A percentile compares a stretch with the other conserved stretches of the same genome.
Evolutionary conservation across 2,888 invertebrate species (phyloP).

Genomic region (Boloria selene): DNA sequence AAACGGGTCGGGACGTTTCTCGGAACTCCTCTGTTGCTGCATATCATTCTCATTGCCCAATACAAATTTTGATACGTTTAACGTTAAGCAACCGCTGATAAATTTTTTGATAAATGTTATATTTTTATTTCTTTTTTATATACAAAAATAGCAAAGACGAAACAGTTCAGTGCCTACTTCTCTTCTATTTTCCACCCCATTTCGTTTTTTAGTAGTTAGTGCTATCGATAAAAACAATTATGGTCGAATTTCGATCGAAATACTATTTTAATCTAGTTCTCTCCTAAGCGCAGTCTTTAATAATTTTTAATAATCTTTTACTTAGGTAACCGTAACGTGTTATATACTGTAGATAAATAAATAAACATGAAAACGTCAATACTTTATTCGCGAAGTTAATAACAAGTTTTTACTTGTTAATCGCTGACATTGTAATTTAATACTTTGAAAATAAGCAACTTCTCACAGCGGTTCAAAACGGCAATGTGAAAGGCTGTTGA

Average conservation of each 20-base stretch:
- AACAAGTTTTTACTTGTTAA: too few relatives aligned
- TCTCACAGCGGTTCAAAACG: conserved; percentile 41
- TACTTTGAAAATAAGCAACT: conserved; percentile 10
- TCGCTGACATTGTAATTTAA: conserved; percentile 11
- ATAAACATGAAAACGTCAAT: background rate
- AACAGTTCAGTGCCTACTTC: too few relatives aligned
- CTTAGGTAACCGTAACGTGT: too few relatives aligned
- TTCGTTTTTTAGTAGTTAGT: too few relatives aligned
- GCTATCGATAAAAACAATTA: too few relatives aligned
- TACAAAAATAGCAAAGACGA: too few relatives aligned
- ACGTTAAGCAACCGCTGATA: conserved; percentile 38
- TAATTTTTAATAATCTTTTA: too few relatives aligned
- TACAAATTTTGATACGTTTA: conserved; percentile 61
- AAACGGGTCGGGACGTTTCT: conserved; percentile 69
- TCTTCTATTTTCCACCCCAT: too few relatives aligned
- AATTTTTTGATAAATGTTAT: background rate
- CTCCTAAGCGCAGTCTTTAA: too few relatives aligned
- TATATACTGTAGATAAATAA: too few relatives aligned
- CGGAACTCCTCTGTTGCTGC: conserved; percentile 76
- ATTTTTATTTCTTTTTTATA: background rate
- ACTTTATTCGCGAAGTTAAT: background rate
- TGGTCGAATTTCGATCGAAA: too few relatives aligned
- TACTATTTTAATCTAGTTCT: too few relatives aligned
- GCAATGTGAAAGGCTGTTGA: conserved; percentile 47
- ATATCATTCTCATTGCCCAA: conserved; percentile 77